Conservation (phyloP, 2,113 vertebrate species). For the Strix uralensis region DNA sequence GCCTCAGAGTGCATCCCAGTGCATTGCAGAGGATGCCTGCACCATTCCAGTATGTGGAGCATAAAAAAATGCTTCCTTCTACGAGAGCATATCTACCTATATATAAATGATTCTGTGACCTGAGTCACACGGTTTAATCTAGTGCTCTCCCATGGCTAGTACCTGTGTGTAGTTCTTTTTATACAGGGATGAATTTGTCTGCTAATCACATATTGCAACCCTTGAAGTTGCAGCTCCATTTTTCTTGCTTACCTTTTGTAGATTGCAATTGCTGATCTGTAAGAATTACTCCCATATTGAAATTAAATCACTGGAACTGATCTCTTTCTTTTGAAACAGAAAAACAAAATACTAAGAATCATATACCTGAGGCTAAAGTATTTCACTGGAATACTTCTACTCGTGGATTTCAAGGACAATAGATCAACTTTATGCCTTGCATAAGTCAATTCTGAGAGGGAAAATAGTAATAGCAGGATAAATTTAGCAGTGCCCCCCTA, state of each 20-base stretch:
- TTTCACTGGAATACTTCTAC: background rate
- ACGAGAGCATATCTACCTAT: background rate
- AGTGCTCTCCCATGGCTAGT: background rate
- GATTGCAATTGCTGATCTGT: constrained; percentile 15
- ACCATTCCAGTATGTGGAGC: background rate
- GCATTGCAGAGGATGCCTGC: background rate
- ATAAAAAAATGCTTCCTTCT: background rate
- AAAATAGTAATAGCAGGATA: background rate
- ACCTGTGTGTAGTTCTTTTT: background rate
- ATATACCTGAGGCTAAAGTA: background rate
- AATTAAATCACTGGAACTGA: constrained; percentile 51
- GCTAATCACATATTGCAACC: background rate
- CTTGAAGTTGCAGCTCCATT: background rate
- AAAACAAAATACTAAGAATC: background rate
- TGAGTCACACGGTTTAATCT: background rate
- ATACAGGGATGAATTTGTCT: background rate
- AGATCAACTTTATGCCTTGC: background rate
- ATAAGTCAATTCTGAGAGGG: background rate
- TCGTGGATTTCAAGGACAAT: background rate
- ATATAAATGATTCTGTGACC: background rate
- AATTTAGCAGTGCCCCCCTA: background rate
- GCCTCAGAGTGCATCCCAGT: no score
- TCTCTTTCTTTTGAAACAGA: constrained; percentile 30
- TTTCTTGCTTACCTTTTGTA: constrained; percentile 26
- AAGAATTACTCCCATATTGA: constrained; percentile 29